phyloP scores from a whole-genome alignment of 2,888 invertebrate genomes.

The Synanthedon andrenaeformis region DNA sequence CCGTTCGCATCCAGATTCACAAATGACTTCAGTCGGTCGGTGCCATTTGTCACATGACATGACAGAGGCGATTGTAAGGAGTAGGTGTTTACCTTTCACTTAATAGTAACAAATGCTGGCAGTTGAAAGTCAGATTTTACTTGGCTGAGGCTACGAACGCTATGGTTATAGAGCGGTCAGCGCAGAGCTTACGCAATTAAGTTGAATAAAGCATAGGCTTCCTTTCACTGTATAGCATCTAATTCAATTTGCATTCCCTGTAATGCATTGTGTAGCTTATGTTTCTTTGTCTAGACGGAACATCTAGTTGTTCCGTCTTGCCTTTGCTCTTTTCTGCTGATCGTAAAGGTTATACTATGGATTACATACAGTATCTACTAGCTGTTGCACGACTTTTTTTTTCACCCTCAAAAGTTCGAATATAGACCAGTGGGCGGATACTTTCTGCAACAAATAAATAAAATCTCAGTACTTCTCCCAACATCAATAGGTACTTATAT shows the following conservation, averaged over 20 bases:
- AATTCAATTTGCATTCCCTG: slow-evolving; percentile 6
- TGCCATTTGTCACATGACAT: slow-evolving; percentile 14
- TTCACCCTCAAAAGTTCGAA: no score
- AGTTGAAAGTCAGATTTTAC: slow-evolving; percentile 32
- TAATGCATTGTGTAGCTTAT: background rate
- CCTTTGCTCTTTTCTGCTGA: no score
- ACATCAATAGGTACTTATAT: no score
- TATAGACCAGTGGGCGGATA: no score
- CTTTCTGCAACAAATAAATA: no score
- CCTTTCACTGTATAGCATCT: slow-evolving; percentile 32
- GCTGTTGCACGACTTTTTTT: no score
- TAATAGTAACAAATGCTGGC: slow-evolving; percentile 30
- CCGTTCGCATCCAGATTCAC: slow-evolving; percentile 21
- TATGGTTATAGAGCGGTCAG: slow-evolving; percentile 27
- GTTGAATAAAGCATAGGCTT: slow-evolving; percentile 32
- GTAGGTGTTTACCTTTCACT: slow-evolving; percentile 34
- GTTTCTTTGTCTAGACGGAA: background rate
- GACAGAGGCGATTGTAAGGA: slow-evolving; percentile 19
- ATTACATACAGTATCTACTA: no score
- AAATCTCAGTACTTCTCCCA: no score
- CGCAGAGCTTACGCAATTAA: slow-evolving; percentile 25
- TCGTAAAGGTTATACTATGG: no score
- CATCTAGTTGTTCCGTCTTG: no score
- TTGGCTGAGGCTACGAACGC: slow-evolving; percentile 19
- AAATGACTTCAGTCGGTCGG: slow-evolving; percentile 5